phyloP scores from a whole-genome alignment of 2,888 invertebrate genomes.

The Melipona beecheii region DNA sequence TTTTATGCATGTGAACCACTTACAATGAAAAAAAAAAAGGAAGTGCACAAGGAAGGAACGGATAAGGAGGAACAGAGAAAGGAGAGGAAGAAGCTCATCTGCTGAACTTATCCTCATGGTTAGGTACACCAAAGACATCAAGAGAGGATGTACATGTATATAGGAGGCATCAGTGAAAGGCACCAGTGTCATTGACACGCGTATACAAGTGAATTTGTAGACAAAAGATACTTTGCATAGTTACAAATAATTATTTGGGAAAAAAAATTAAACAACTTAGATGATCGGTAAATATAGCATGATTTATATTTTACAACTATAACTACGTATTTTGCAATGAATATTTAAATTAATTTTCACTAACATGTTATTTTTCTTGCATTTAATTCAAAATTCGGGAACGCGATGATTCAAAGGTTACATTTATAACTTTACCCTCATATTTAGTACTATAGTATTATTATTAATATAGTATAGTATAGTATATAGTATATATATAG shows the following conservation, averaged over 20 bases:
- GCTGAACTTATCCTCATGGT: slow-evolving; percentile 64
- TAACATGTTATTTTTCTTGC: neutral
- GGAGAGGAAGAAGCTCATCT: slow-evolving; percentile 70
- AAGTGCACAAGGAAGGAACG: slow-evolving; percentile 23
- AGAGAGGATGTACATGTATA: neutral
- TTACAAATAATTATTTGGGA: neutral
- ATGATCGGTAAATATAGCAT: neutral
- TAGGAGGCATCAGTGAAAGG: slow-evolving; percentile 61
- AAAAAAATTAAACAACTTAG: neutral
- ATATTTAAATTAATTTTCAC: neutral
- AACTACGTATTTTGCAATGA: neutral
- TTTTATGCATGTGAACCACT: slow-evolving; percentile 39
- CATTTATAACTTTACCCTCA: neutral
- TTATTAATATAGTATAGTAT: too few relatives aligned
- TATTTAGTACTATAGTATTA: neutral
- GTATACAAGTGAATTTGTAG: slow-evolving; percentile 3
- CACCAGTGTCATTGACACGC: slow-evolving; percentile 65
- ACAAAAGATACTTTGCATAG: slow-evolving; percentile 31
- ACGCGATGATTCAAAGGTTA: neutral
- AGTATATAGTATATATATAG: too few relatives aligned
- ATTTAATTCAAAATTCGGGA: neutral
- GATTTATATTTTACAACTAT: neutral
- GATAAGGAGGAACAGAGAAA: slow-evolving; percentile 38
- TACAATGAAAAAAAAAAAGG: slow-evolving; percentile 40
- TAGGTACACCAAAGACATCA: slow-evolving; percentile 51